phyloP scores from a whole-genome alignment of 92 coral and sea anemone genomes.

The Bergia sp. region DNA sequence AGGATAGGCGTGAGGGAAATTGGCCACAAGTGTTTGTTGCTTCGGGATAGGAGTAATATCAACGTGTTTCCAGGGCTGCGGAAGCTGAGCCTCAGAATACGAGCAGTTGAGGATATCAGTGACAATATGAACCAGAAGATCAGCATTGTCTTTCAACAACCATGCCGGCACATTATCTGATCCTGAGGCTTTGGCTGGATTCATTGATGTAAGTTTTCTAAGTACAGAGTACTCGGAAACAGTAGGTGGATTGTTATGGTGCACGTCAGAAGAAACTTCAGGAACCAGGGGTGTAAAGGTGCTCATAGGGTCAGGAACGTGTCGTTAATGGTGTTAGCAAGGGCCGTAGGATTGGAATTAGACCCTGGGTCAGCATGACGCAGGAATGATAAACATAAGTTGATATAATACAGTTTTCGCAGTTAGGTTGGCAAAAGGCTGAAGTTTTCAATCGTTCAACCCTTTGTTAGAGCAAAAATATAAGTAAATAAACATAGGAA shows the following conservation, averaged over 20 bases:
- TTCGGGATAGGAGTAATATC: constrained; percentile 6
- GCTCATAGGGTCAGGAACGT: constrained; percentile 50
- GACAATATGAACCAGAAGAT: background rate
- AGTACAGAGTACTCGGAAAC: background rate
- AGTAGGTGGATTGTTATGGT: background rate
- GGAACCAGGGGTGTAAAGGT: constrained; percentile 46
- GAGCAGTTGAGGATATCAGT: constrained; percentile 13
- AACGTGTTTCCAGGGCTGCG: constrained; percentile 4
- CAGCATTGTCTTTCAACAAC: background rate
- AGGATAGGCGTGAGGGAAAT: background rate
- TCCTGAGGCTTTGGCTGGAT: constrained; percentile 2
- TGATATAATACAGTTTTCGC: too few relatives aligned
- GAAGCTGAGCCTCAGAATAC: background rate
- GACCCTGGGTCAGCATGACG: background rate
- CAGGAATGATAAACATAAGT: too few relatives aligned
- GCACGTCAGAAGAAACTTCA: background rate
- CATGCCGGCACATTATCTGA: constrained; percentile 2
- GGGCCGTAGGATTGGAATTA: background rate
- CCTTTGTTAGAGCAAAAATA: too few relatives aligned
- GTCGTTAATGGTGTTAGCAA: too few relatives aligned
- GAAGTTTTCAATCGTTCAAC: too few relatives aligned
- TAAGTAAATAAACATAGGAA: too few relatives aligned
- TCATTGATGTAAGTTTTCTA: background rate
- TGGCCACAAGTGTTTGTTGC: background rate
- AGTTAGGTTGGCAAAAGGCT: too few relatives aligned